Conservation (phyloP, 2,888 invertebrate species). For the Epinotia ramella region DNA sequence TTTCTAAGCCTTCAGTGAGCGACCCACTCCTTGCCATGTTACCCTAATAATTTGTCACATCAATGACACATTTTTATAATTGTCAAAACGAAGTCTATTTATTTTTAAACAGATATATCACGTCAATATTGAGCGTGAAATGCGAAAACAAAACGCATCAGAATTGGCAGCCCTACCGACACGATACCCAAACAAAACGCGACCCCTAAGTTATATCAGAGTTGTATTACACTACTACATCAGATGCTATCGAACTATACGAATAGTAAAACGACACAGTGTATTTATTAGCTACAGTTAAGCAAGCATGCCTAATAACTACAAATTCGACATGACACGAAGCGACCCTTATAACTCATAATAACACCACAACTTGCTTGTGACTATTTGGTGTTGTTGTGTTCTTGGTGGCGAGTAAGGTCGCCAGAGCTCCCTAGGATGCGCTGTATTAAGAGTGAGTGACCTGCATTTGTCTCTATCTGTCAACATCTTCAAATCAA, state of each 20-base stretch:
- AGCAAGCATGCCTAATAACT: not conserved
- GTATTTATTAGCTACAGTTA: constrained; percentile 18
- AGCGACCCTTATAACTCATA: not conserved
- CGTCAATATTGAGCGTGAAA: not conserved
- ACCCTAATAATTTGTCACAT: too few species aligned
- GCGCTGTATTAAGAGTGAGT: too few species aligned
- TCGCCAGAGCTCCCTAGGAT: too few species aligned
- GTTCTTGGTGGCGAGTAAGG: too few species aligned
- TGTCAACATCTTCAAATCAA: too few species aligned
- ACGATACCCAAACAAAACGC: constrained; percentile 36
- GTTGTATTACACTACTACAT: constrained; percentile 49
- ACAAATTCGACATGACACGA: not conserved
- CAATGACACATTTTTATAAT: too few species aligned
- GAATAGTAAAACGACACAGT: constrained; percentile 41
- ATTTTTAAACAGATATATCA: not conserved
- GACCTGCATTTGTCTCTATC: too few species aligned
- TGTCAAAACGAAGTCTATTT: too few species aligned
- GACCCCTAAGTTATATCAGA: constrained; percentile 43
- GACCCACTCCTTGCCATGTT: too few species aligned
- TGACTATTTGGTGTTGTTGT: too few species aligned
- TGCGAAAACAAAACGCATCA: constrained; percentile 16
- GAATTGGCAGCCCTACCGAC: constrained; percentile 20
- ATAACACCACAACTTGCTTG: too few species aligned
- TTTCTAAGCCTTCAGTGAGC: too few species aligned
- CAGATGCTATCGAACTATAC: constrained; percentile 57